phyloP scores from a whole-genome alignment of 2,113 vertebrate species.

The Cranoglanis bouderius region DNA sequence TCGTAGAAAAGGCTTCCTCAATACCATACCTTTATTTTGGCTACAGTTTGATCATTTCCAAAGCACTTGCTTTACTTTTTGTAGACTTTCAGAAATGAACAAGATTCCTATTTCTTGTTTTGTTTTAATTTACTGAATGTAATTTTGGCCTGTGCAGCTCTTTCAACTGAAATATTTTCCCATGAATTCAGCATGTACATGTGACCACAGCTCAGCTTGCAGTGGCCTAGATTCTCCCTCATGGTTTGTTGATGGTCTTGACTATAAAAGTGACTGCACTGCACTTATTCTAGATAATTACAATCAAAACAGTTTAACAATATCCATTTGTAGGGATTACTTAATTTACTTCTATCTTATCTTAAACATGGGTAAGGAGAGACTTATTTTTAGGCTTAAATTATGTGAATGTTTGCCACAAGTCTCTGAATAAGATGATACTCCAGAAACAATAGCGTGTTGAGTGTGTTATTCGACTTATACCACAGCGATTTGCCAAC shows the following conservation, averaged over 20 bases:
- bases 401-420: not conserved
- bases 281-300: not conserved
- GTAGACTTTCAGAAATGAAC: not conserved
- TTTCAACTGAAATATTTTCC: not conserved
- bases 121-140: not conserved
- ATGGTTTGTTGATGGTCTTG: not conserved
- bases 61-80: not conserved
- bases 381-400: not conserved
- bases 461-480: not conserved
- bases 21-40: not conserved
- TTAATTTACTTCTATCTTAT: not conserved
- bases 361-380: not conserved
- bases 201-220: slow-evolving; percentile 11
- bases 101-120: not conserved
- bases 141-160: not conserved
- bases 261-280: not conserved
- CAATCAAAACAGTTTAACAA: not conserved
- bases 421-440: not conserved
- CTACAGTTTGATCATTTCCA: not conserved
- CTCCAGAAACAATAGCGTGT: not conserved
- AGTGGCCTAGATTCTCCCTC: slow-evolving; percentile 8
- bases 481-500: not conserved
- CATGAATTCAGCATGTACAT: not conserved
- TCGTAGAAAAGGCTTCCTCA: not conserved
- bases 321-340: not conserved